phyloP scores from a whole-genome alignment of 2,888 invertebrate genomes.

The Cremastinae sp. region DNA sequence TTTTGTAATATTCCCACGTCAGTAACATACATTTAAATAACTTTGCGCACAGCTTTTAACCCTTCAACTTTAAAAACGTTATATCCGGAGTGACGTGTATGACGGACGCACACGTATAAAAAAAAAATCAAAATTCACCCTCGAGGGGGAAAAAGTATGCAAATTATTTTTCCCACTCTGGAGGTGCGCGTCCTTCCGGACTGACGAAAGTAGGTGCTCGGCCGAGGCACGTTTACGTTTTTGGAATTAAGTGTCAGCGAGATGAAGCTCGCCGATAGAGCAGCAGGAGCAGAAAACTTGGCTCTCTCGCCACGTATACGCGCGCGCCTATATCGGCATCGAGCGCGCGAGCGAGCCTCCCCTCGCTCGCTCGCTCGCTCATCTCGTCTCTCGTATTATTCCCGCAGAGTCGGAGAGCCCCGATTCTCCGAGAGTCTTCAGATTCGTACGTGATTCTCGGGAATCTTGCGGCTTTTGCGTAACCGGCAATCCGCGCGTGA shows the following conservation, averaged over 20 bases:
- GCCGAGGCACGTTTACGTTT: background rate
- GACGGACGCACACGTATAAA: no score
- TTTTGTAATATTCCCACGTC: background rate
- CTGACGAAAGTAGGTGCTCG: background rate
- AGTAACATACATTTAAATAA: background rate
- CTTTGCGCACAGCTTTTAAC: background rate
- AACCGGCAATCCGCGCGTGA: background rate
- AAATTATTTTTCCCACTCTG: background rate
- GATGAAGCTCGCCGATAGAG: background rate
- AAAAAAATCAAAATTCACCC: constrained; percentile 1
- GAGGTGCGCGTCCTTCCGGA: background rate
- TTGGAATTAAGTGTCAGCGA: constrained; percentile 19
- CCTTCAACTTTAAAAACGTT: background rate
- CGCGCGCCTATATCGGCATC: background rate
- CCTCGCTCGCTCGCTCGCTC: no score
- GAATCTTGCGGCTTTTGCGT: constrained; percentile 33
- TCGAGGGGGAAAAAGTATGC: background rate
- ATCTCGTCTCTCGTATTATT: constrained; percentile 1
- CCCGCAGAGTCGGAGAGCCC: constrained; percentile 1
- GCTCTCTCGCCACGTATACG: constrained; percentile 51
- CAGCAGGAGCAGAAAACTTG: constrained; percentile 11
- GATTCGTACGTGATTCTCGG: constrained; percentile 49
- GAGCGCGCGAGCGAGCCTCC: no score
- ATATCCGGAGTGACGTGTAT: no score
- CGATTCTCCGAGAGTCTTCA: constrained; percentile 27